phyloP scores from a whole-genome alignment of 1,140 invertebrate species.

The Anastrepha obliqua region DNA sequence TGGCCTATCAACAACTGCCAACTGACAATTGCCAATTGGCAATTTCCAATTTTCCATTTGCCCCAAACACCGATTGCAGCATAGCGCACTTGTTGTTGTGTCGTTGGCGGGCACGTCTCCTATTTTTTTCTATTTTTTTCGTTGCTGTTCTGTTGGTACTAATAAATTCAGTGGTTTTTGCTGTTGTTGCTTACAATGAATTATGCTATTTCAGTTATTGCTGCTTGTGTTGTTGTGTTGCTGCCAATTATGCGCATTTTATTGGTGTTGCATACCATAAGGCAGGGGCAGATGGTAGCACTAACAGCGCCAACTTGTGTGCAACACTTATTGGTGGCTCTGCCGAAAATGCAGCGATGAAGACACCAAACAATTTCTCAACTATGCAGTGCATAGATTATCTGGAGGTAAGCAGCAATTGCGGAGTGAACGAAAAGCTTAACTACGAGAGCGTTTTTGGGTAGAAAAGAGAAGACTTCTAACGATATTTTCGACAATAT shows the following conservation, averaged over 20 bases:
- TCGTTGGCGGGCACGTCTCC: not conserved
- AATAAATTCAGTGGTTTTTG: slow-evolving; percentile 22
- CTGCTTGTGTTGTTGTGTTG: not conserved
- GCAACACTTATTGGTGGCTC: not conserved
- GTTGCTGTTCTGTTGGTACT: slow-evolving; percentile 11
- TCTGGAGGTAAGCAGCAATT: not conserved
- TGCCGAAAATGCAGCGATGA: not conserved
- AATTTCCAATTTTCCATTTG: slow-evolving; percentile 44
- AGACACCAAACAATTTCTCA: slow-evolving; percentile 15
- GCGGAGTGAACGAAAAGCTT: no score
- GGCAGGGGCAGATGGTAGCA: not conserved
- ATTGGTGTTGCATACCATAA: slow-evolving; percentile 16
- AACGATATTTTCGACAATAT: no score
- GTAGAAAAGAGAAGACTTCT: no score
- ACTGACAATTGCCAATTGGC: slow-evolving; percentile 43
- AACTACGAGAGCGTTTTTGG: no score
- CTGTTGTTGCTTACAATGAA: not conserved
- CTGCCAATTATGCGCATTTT: slow-evolving; percentile 48
- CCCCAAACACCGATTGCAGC: slow-evolving; percentile 21
- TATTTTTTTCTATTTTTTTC: not conserved
- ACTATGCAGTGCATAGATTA: not conserved
- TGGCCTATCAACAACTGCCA: slow-evolving; percentile 50
- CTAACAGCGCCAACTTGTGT: not conserved
- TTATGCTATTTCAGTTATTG: not conserved
- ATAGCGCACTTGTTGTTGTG: slow-evolving; percentile 29